These are phyloP conservation scores for Spheniscus humboldti DNA, from an alignment of 2,797 vertebrate genomes.

Conservation along the genomic window DNA sequence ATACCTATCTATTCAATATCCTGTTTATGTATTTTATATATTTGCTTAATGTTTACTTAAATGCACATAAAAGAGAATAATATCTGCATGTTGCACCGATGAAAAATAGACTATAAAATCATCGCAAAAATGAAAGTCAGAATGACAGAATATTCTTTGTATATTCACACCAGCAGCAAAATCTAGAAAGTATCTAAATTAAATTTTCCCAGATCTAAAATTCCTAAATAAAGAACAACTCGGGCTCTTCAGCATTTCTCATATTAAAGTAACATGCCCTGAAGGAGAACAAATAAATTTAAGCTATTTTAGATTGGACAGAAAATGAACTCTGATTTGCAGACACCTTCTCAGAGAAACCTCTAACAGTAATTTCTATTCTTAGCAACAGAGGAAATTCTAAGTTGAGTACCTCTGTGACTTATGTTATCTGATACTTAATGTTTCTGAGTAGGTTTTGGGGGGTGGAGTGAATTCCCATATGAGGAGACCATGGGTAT, in stretches of 20 bases:
- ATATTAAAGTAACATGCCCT: neutral
- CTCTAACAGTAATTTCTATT: neutral
- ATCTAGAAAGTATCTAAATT: neutral
- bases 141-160: neutral
- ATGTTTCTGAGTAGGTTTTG: neutral
- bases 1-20: neutral
- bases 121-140: neutral
- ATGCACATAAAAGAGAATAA: neutral
- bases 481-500: neutral
- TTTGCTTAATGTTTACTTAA: neutral
- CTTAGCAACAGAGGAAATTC: conserved; percentile 19
- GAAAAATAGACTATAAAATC: neutral
- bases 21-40: neutral
- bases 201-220: neutral
- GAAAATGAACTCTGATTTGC: neutral
- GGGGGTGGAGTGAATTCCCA: neutral
- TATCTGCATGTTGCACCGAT: neutral
- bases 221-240: neutral
- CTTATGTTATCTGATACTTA: neutral
- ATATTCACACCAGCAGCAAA: neutral
- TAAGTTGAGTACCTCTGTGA: neutral
- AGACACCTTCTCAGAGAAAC: neutral
- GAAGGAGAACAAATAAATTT: neutral
- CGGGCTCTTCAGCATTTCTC: neutral
- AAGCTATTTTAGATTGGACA: neutral